These are phyloP conservation scores for Prionace glauca DNA, from an alignment of 2,797 vertebrate species.

Conservation along the genomic window DNA sequence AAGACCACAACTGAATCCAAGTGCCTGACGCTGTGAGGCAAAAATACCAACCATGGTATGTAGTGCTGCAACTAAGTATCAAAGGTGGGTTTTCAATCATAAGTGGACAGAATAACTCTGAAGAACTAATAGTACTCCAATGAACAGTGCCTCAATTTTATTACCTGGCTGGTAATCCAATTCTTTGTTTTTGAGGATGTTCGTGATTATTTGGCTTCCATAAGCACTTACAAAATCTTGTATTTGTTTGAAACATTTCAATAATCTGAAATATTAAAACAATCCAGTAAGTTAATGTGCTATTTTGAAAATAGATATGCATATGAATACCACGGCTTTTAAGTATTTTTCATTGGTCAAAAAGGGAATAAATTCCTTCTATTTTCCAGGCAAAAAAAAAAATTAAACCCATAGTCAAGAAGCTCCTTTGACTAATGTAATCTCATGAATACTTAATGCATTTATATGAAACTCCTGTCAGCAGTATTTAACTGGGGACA, in stretches of 20 bases:
- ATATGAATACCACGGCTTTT: neutral
- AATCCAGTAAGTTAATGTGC: neutral
- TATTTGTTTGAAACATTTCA: constrained; percentile 45
- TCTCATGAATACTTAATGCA: neutral
- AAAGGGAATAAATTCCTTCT: neutral
- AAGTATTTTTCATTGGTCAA: neutral
- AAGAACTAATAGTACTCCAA: neutral
- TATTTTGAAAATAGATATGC: neutral
- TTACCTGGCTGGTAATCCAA: constrained; percentile 31
- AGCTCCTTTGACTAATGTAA: neutral
- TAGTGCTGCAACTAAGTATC: neutral
- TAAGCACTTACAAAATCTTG: constrained; percentile 43
- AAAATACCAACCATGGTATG: no score
- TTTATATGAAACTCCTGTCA: neutral
- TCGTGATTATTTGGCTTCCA: constrained; percentile 6
- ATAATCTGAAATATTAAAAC: constrained; percentile 40
- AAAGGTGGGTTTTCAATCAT: neutral
- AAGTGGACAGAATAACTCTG: neutral
- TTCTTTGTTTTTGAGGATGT: neutral
- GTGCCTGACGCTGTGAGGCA: no score
- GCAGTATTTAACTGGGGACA: neutral
- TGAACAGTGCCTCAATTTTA: neutral
- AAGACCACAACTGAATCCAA: no score
- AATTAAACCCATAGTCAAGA: neutral
- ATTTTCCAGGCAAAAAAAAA: neutral